A percentile compares a stretch with the other conserved stretches of the same genome.
Conservation (phyloP, 2,113 vertebrate species). For the Verasper variegatus region DNA sequence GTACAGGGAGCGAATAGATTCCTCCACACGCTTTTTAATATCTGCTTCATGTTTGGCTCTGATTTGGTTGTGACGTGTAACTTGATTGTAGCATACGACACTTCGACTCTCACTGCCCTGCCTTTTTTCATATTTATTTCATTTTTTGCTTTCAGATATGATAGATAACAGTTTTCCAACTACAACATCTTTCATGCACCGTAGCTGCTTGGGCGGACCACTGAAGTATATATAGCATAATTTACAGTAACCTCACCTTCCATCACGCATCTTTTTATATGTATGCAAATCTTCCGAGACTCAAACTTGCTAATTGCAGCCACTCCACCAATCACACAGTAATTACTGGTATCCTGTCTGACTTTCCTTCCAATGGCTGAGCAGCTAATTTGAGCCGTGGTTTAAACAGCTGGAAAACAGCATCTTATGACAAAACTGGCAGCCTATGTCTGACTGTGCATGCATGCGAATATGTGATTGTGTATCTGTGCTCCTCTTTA, state of each 20-base stretch:
- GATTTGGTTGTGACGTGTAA: conserved; percentile 31
- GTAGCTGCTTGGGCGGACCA: conserved; percentile 6
- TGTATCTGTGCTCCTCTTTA: conserved; percentile 46
- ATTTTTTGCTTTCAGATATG: background rate
- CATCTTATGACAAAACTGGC: conserved; percentile 75
- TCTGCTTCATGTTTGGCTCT: conserved; percentile 22
- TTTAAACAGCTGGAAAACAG: conserved; percentile 85
- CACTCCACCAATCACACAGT: conserved; percentile 86
- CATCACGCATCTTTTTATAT: conserved; percentile 56
- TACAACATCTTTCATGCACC: background rate
- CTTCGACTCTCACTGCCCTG: background rate
- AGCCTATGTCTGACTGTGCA: conserved; percentile 56
- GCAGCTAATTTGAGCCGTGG: conserved; percentile 85
- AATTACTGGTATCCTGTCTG: conserved; percentile 90
- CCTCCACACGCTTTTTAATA: conserved; percentile 40
- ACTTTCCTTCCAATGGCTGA: conserved; percentile 85
- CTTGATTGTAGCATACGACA: background rate
- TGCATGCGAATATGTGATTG: conserved; percentile 20
- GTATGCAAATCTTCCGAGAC: conserved; percentile 72
- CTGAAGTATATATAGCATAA: background rate
- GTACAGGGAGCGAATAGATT: conserved; percentile 61
- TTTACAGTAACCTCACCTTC: conserved; percentile 12
- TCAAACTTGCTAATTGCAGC: conserved; percentile 85
- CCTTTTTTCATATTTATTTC: too few relatives aligned
- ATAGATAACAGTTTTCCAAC: background rate